Conservation (phyloP, 1,140 invertebrate species). For the Wiebesia pumilae region DNA sequence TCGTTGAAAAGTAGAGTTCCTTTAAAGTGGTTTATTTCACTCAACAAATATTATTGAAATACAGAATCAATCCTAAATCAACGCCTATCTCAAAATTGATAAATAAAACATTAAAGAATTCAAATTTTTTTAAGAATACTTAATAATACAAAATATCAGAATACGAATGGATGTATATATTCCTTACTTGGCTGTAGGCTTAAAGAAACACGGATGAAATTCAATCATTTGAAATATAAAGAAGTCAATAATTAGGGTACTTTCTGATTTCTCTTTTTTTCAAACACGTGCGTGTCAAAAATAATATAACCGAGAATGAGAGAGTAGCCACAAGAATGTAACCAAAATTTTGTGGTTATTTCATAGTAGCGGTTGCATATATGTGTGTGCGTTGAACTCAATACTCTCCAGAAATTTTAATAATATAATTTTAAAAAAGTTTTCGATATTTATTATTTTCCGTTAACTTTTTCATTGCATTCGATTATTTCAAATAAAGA, state of each 20-base stretch:
- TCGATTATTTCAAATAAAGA: not conserved
- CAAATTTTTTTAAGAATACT: too few relatives aligned
- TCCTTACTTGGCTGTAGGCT: too few relatives aligned
- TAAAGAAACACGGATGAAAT: conserved; percentile 32
- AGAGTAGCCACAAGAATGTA: conserved; percentile 32
- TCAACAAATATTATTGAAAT: too few relatives aligned
- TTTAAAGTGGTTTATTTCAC: too few relatives aligned
- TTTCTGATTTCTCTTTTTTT: conserved; percentile 33
- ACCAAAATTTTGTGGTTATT: conserved; percentile 31
- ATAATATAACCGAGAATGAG: not conserved
- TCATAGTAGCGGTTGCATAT: not conserved
- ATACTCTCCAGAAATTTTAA: conserved; percentile 1
- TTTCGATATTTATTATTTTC: not conserved
- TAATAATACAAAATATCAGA: too few relatives aligned
- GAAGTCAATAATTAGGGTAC: conserved; percentile 45
- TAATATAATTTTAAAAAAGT: too few relatives aligned
- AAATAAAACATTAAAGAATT: too few relatives aligned
- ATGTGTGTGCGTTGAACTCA: too few relatives aligned
- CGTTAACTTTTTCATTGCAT: not conserved
- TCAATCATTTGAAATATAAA: conserved; percentile 25
- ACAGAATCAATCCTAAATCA: too few relatives aligned
- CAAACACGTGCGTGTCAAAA: conserved; percentile 22
- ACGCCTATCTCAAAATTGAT: too few relatives aligned
- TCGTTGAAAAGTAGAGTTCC: too few relatives aligned
- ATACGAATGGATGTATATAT: too few relatives aligned